Conservation (phyloP, 2,888 invertebrate genomes). For the Metalampra italica region DNA sequence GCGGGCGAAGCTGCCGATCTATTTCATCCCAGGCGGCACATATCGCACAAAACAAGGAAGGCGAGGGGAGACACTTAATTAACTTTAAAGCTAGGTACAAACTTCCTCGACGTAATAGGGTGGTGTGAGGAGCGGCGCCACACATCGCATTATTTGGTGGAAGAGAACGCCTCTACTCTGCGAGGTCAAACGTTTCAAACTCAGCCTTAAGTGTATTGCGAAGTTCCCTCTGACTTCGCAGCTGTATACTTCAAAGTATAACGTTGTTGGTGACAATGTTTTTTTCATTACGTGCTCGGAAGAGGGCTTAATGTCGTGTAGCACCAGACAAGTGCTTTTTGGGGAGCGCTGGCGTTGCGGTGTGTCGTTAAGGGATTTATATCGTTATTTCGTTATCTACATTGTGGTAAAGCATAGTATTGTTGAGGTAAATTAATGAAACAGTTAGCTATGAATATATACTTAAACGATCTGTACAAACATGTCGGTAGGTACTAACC, state of each 20-base stretch:
- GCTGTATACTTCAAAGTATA: constrained; percentile 29
- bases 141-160: constrained; percentile 45
- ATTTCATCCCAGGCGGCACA: constrained; percentile 37
- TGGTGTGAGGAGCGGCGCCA: constrained; percentile 22
- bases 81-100: constrained; percentile 61
- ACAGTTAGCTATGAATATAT: no score
- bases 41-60: constrained; percentile 44
- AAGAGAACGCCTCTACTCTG: constrained; percentile 26
- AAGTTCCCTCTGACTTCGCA: constrained; percentile 42
- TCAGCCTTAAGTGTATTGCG: constrained; percentile 52
- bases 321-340: constrained; percentile 4
- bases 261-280: constrained; percentile 5
- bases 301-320: constrained; percentile 9
- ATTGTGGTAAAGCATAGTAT: neutral
- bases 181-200: constrained; percentile 50
- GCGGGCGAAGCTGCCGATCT: constrained; percentile 37
- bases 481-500: no score
- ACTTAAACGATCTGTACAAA: no score
- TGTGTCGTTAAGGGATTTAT: neutral
- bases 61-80: constrained; percentile 53
- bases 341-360: neutral
- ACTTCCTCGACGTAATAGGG: constrained; percentile 32
- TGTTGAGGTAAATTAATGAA: neutral
- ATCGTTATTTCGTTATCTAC: neutral
- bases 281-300: constrained; percentile 4